Base-by-base conservation (phyloP, 2,113 vertebrate genomes). In the Kryptolebias marmoratus region DNA sequence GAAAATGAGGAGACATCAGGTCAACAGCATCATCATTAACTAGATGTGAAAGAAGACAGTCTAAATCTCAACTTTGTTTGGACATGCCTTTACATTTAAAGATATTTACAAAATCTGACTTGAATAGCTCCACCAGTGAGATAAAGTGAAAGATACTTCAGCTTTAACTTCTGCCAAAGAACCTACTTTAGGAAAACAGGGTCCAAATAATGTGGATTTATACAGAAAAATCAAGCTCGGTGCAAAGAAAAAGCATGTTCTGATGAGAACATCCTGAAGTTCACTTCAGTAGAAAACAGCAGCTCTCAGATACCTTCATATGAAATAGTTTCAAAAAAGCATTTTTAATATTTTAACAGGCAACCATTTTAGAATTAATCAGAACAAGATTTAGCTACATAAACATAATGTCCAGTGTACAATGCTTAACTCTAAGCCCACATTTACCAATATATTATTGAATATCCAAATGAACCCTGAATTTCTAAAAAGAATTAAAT, bases 161-260 rank as follows among this genome's bases (percentile, higher is more conserved):
- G 27, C 4, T 65, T 8, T 27, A 28, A 39, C 7, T 58, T 18
- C 5, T 39, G 2, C 11, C 44, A 12, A 0, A 13, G 11, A 14
- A 58, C 3, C 28, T 36, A 15, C 45, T 28, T 47, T 62, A 47
- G 8, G 4, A 12, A 57, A 64, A 63, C 15, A 2, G 11, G 57
- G 50, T 28, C 48, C 36, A 16, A 71, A 32, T 77, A 66, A 71
- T 58, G 58, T 63, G 75, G 62, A 67, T 75, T 28, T 79, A 80
- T 32, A 75, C 5, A 42, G 7, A 78, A 79, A 56, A 69, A 79
- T 70, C 71, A 42, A 63, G 68, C 32, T 81, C 68, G 63, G 61
- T 47, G 60, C 44, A 61, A 60, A 72, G 71, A 79, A 1, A 14
- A 50, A 64, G 56, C 77, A 49, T 1, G 75, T 72, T 59, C 68